Percentiles rank a stretch among this genome's conserved stretches.
Evolutionary conservation across 2,113 vertebrate genomes (phyloP).

Genomic region (Ailuropoda melanoleuca): DNA sequence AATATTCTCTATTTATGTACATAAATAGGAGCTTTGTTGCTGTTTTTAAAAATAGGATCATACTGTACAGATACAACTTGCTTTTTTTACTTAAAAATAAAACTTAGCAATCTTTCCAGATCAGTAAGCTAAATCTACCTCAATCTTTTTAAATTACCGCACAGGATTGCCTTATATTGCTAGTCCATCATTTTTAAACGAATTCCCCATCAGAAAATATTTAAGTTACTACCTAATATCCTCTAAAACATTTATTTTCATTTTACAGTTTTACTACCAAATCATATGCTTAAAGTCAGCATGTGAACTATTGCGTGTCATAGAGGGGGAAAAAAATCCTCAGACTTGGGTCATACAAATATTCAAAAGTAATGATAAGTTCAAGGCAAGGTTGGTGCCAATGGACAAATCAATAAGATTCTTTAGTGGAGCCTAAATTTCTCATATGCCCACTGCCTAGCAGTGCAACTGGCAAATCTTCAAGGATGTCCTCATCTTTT

Average conservation of each 20-base stretch:
- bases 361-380: background rate
- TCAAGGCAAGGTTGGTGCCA: background rate
- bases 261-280: background rate
- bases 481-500: background rate
- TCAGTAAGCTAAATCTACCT: background rate
- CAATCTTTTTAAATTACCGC: background rate
- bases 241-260: background rate
- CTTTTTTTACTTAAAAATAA: background rate
- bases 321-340: background rate
- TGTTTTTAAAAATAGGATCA: background rate
- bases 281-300: background rate
- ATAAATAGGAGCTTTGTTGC: background rate
- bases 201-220: background rate
- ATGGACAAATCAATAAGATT: background rate
- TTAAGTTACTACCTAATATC: background rate
- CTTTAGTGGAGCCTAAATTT: background rate
- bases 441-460: background rate
- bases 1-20: background rate
- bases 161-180: background rate
- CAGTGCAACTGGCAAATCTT: background rate
- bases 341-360: background rate
- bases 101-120: background rate
- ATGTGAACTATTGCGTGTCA: background rate
- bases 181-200: background rate
- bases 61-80: background rate